Evolutionary conservation across 92 coral and sea anemone genomes (phyloP).

Genomic region (Palythoa grandiflora): DNA sequence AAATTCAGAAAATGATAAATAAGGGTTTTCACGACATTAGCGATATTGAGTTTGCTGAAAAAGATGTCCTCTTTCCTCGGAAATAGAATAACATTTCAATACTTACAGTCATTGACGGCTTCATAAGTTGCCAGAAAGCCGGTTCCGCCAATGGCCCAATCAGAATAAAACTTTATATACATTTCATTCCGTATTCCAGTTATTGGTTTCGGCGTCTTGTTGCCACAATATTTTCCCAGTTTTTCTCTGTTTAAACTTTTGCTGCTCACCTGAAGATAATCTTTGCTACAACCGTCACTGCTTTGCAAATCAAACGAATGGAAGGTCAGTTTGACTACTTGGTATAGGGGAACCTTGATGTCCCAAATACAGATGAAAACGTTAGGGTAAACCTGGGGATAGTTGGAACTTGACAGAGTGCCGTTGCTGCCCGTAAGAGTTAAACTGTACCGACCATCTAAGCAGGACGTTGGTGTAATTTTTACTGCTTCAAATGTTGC

Average conservation of each 20-base stretch:
- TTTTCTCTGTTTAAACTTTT: background rate
- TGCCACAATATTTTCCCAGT: constrained; percentile 29
- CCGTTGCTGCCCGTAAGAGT: constrained; percentile 30
- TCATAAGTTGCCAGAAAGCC: constrained; percentile 35
- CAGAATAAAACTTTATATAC: constrained; percentile 3
- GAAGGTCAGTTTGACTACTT: constrained; percentile 17
- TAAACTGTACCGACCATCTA: background rate
- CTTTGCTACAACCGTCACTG: background rate
- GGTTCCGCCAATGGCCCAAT: background rate
- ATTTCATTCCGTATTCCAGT: constrained; percentile 14
- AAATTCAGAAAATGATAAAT: no score
- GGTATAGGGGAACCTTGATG: constrained; percentile 8
- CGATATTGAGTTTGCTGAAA: no score
- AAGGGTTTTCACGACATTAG: no score
- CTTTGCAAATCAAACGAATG: background rate
- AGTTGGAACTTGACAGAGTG: constrained; percentile 11
- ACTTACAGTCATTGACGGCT: constrained; percentile 29
- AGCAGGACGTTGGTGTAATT: background rate
- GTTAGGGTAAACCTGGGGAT: constrained; percentile 13
- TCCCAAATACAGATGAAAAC: background rate
- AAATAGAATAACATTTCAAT: background rate
- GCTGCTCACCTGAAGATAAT: constrained; percentile 29
- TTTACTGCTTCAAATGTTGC: constrained; percentile 1
- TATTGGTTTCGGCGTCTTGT: constrained; percentile 9
- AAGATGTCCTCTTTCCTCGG: no score